Evolutionary conservation across 2,888 invertebrate species (phyloP), one percentile per base, ranked within the genome.

Genomic region (Pyrrhosoma nymphula): DNA sequence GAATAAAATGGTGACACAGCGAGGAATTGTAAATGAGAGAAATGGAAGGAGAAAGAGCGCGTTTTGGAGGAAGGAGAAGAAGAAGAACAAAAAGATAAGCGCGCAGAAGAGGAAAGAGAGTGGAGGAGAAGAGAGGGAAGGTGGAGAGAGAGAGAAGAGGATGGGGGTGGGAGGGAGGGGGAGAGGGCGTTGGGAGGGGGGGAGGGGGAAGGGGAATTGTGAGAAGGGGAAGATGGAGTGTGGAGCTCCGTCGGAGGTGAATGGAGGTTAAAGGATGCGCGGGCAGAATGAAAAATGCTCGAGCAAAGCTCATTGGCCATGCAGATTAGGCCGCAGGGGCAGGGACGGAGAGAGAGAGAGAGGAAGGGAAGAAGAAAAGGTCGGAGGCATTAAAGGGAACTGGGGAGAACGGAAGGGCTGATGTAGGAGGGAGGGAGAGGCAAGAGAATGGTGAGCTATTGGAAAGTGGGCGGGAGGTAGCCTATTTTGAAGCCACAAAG

Each of bases 301-400:
- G 91, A 91, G 91, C 69, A 55, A 93, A 93, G 93, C 93, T 93
- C 93, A 93, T 93, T 75, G 93, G 93, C 93, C 93, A 93, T 96
- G 95, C 93, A 95, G 96, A 95, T 96, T 95, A 95, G 95, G 95
- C 95, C 89, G 90, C 95, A 88, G 95, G 95, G 63, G 89, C 56
- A 95, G 89, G 95, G 26, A 20, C 90, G 55, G 90, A 95, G 95
- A 82, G 69, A 35, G 82, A 82, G 82, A 63, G 95, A 95, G 95
- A 90, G 95, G 95, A 69, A n/a, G 14, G 90, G 90, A 56, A 91
- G 95, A 60, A 56, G 75, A 35, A 95, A 95, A 47, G 82, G 69
- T n/a, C 47, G 89, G 95, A 55, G 47, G 23, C 47, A 47, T 95
- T 69, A 90, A 95, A 60, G 91, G 18, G 91, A n/a, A 30, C 8